Base-by-base conservation (phyloP, 2,113 vertebrate genomes). In the Steatornis caripensis region DNA sequence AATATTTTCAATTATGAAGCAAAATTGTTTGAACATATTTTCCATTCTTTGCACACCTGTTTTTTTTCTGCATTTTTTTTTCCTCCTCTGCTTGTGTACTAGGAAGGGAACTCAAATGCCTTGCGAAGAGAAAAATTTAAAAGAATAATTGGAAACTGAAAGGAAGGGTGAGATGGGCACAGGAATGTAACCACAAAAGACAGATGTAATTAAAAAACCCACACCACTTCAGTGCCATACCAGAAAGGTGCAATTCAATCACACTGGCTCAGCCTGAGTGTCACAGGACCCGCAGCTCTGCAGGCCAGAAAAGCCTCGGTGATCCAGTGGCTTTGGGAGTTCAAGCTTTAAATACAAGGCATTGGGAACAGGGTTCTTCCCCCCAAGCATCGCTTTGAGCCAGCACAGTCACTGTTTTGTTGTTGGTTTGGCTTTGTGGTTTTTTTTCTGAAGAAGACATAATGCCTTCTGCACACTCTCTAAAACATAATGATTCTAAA, bases 351-450 rank as follows among this genome's bases (percentile, higher is more conserved):
- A n/a, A n/a, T n/a, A 30, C 1, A 2, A 5, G 14, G 43, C 49
- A 48, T 19, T 2, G 1, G 54, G 48, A 54, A 34, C 17, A 39
- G 27, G n/a, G 30, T 19, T 65, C 43, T 48, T 48, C 10, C 45
- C 32, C 66, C 0, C n/a, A 2, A n/a, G 72, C 32, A 46, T 24
- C 15, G 1, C 54, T 19, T 43, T 0, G 1, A 12, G 41, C 32
- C 64, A 51, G 65, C n/a, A 7, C 0, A 39, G 24, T 4, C 3
- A 1, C 39, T n/a, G 34, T 14, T 41, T 14, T 24, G 32, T 22
- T 48, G 14, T 15, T 58, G 27, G n/a, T 15, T 7, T 43, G 10
- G 19, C 27, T 36, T 36, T 24, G 11, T 51, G 51, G 10, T 34
- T 16, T 43, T 32, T 29, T 5, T 11, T 3, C 30, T 72, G 60